A percentile compares a stretch with the other conserved stretches of the same genome.
Evolutionary conservation across 2,888 invertebrate genomes (phyloP).

Genomic region (Microplitis deprimator): DNA sequence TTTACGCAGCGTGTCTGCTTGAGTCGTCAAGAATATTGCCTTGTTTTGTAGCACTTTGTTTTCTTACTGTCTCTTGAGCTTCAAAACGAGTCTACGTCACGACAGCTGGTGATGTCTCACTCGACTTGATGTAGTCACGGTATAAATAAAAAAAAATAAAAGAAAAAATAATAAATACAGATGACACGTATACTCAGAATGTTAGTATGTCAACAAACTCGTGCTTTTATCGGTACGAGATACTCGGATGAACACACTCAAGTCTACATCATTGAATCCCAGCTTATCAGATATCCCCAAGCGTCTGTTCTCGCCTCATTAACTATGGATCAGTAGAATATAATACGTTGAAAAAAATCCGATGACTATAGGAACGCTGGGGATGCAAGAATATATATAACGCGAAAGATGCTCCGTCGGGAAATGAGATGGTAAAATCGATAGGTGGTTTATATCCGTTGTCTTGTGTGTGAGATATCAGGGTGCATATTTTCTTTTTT

Average conservation of each 20-base stretch:
- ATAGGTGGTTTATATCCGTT: conserved; percentile 14
- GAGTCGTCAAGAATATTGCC: conserved; percentile 31
- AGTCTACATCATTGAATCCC: conserved; percentile 9
- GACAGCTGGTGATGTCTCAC: conserved; percentile 22
- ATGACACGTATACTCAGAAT: neutral
- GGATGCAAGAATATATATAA: conserved; percentile 45
- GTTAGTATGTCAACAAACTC: conserved; percentile 21
- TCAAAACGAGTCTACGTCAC: conserved; percentile 8
- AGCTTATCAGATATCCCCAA: conserved; percentile 55
- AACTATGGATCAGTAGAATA: conserved; percentile 62
- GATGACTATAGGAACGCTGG: conserved; percentile 41
- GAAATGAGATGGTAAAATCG: conserved; percentile 32
- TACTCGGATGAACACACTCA: conserved; percentile 14
- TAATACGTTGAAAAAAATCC: conserved; percentile 54
- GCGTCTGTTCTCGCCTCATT: conserved; percentile 63
- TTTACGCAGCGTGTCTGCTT: conserved; percentile 26
- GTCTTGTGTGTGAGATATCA: conserved; percentile 9
- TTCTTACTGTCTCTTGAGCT: conserved; percentile 19
- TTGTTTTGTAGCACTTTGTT: conserved; percentile 31
- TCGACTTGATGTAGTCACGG: conserved; percentile 2
- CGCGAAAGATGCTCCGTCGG: conserved; percentile 5
- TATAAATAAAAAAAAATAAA: neutral
- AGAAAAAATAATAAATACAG: neutral
- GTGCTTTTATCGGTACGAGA: conserved; percentile 19
- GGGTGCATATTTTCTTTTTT: neutral